Base-by-base conservation (phyloP, 2,113 vertebrate species). In the Gallinago paraguaiae region DNA sequence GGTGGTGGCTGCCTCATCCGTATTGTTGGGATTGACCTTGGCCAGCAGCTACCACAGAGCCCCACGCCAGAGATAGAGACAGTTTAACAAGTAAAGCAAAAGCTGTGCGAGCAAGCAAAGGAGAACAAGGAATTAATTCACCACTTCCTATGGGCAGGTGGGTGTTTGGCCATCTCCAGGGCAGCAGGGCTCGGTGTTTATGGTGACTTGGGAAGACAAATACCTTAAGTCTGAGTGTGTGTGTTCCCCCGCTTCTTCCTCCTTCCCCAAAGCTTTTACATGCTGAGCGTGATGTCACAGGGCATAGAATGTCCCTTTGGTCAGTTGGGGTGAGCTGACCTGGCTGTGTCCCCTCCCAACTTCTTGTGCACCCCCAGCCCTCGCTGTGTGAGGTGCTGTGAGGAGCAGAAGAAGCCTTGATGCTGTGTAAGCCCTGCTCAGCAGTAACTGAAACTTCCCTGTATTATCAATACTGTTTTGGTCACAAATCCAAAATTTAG, bases 141-240 rank as follows among this genome's bases (percentile, higher is more conserved):
- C 57, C 30, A 1, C 17, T 59, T 71, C 31, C 24, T 10, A 0
- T 79, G 1, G 5, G 22, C 28, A 63, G n/a, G 17, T 35, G 45
- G 33, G 13, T 57, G 25, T 59, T 92, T 61, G 35, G 39, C 71
- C 57, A 14, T 76, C 20, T 9, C 14, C 30, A 9, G 35, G 23
- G 19, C 67, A 31, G 23, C 17, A 45, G 30, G 35, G 28, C 25
- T 72, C 28, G 5, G 46, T 22, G 46, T 22, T 48, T 48, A 13
- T 0, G 0, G 39, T 72, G 3, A 39, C 28, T 41, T 77, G 5
- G 45, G 33, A 27, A 69, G 25, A 28, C 35, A 84, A 53, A 27
- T 17, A 9, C 11, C 23, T 9, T 71, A 7, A 10, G 8, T 17
- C 25, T 17, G 6, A 45, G 41, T 43, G 41, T 39, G 59, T 33